phyloP scores from a whole-genome alignment of 2,888 invertebrate genomes.

The Cheilosia urbana region DNA sequence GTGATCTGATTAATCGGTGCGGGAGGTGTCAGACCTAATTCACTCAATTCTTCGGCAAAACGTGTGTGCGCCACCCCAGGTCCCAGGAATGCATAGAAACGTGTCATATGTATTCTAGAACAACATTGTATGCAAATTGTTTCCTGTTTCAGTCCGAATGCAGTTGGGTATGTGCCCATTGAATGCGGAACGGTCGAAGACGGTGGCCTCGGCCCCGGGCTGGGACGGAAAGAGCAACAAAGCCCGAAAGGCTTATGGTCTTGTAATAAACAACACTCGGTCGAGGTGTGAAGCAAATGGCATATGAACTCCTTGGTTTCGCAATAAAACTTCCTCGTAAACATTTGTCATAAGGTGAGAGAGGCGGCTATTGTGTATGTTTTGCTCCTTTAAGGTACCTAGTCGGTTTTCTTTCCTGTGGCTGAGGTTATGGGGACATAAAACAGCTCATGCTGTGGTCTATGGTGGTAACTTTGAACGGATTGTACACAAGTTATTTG shows the following conservation, averaged over 20 bases:
- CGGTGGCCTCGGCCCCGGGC: not conserved
- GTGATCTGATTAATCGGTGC: conserved; percentile 71
- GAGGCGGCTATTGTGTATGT: conserved; percentile 19
- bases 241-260: conserved; percentile 54
- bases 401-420: conserved; percentile 20
- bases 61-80: not conserved
- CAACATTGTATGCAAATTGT: conserved; percentile 69
- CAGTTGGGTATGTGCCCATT: conserved; percentile 41
- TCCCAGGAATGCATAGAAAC: conserved; percentile 8
- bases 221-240: conserved; percentile 4
- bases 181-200: conserved; percentile 6
- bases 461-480: conserved; percentile 38
- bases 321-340: conserved; percentile 74
- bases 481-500: conserved; percentile 60
- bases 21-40: conserved; percentile 61
- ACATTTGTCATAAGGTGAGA: conserved; percentile 75
- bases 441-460: conserved; percentile 70
- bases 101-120: conserved; percentile 32
- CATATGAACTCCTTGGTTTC: conserved; percentile 73
- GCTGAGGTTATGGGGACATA: conserved; percentile 61
- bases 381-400: conserved; percentile 8
- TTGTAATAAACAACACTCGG: conserved; percentile 73
- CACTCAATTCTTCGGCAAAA: conserved; percentile 50
- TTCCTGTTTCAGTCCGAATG: conserved; percentile 46
- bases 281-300: conserved; percentile 72